A percentile compares a stretch with the other conserved stretches of the same genome.
Evolutionary conservation across 2,113 vertebrate species (phyloP).

Genomic region (Ifrita kowaldi): DNA sequence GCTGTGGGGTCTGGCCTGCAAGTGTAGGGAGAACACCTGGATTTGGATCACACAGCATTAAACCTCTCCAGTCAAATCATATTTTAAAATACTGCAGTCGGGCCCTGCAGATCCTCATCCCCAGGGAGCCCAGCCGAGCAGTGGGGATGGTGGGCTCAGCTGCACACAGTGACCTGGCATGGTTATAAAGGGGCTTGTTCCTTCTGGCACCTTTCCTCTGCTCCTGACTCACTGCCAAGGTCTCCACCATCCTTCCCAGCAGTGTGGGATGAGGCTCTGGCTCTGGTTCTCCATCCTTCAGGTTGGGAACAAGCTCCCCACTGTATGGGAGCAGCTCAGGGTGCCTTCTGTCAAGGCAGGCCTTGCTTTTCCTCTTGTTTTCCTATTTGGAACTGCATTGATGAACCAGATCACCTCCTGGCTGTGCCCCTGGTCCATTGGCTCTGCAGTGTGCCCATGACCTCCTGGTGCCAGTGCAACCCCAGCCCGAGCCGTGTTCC

Average conservation of each 20-base stretch:
- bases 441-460: accelerated
- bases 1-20: not conserved
- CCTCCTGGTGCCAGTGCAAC: not conserved
- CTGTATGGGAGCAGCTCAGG: not conserved
- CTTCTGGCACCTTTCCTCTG: not conserved
- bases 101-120: not conserved
- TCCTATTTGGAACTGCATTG: not conserved
- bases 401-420: not conserved
- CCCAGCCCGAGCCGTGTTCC: accelerated
- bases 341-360: accelerated
- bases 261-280: not conserved
- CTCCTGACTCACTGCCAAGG: not conserved
- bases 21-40: not conserved
- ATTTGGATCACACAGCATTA: not conserved
- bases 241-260: not conserved
- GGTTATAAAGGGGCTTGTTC: not conserved
- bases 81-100: not conserved
- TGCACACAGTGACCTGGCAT: not conserved
- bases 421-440: accelerated
- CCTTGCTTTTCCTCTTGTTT: not conserved
- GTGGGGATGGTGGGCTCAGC: not conserved
- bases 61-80: not conserved
- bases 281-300: not conserved
- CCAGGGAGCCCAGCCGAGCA: not conserved
- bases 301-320: not conserved